Evolutionary conservation across 1,140 invertebrate genomes (phyloP), one percentile per base, ranked within the genome.

Genomic region (Drosophila equinoxialis): DNA sequence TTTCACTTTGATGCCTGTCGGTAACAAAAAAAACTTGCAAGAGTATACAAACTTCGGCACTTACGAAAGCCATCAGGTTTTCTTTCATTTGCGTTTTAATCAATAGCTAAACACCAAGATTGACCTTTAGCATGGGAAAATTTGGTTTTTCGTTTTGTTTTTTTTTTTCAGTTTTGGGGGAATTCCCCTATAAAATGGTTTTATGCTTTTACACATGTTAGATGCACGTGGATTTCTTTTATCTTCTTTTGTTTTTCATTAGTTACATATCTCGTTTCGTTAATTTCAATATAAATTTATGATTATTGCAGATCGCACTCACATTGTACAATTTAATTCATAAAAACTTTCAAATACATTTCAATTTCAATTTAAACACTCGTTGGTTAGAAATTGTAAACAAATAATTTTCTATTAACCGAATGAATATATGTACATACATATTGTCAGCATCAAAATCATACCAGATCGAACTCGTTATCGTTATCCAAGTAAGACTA

Each of bases 321-420:
- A 54, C 35, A 74, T 62, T 79, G 68, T 76, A 75, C 68, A 81
- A 79, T 79, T 81, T 54, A 7, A 65, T 17, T 20, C 45, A 6
- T 7, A 17, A 7, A 48, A 48, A 68, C 30, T 71, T 79, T 65
- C 73, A 55, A 75, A 75, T 75, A 89, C 80, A 78, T 84, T 87
- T 84, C 67, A 89, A 87, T 87, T 79, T 71, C 72, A 77, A 83
- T 77, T 59, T 77, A 79, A 89, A 65, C 65, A 74, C 72, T 73
- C 62, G 42, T 33, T 37, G 23, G 66, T 67, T 68, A 60, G 60
- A 58, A 83, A 72, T 65, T 81, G 85, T 84, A 84, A 89, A 89
- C 84, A 89, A 89, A 89, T 89, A 84, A 81, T 84, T 89, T 90
- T 89, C 84, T 87, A 87, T 87, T 83, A 87, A 79, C 76, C 64